Evolutionary conservation across 2,888 invertebrate species (phyloP).

Genomic region (Chaitophorus viminalis): DNA sequence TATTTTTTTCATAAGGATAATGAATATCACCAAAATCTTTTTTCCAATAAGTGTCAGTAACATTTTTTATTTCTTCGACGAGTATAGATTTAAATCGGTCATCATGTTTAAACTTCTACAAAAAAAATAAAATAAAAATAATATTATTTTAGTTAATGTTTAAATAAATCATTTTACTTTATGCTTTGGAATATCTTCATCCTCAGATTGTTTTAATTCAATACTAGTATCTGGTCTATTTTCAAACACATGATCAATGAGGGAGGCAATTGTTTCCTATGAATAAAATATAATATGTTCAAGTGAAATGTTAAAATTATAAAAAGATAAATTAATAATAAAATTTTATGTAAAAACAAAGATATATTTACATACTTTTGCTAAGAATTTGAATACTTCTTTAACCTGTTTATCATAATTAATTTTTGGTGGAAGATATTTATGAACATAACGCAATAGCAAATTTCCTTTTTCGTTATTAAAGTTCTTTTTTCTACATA

Average conservation of each 20-base stretch:
- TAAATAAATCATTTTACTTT: background rate
- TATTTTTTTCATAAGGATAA: background rate
- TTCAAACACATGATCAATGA: background rate
- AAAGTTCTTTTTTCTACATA: conserved; percentile 28
- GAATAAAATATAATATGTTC: background rate
- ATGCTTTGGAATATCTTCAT: background rate
- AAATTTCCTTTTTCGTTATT: background rate
- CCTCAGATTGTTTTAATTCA: background rate
- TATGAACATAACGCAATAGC: background rate
- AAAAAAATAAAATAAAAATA: background rate
- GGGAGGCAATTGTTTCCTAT: conserved; percentile 24
- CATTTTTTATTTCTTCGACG: conserved; percentile 3
- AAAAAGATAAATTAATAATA: background rate
- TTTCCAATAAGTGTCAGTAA: background rate
- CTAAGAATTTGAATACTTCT: conserved; percentile 8
- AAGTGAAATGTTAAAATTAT: background rate
- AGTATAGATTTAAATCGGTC: background rate
- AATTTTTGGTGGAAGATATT: background rate
- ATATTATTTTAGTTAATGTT: background rate
- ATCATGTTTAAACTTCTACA: background rate
- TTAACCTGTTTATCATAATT: background rate
- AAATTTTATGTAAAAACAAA: background rate
- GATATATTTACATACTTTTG: conserved; percentile 22
- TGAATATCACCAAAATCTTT: background rate
- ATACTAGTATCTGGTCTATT: background rate